These are phyloP conservation scores for Graptemys geographica DNA, from an alignment of 2,797 vertebrate genomes.

Conservation along the genomic window DNA sequence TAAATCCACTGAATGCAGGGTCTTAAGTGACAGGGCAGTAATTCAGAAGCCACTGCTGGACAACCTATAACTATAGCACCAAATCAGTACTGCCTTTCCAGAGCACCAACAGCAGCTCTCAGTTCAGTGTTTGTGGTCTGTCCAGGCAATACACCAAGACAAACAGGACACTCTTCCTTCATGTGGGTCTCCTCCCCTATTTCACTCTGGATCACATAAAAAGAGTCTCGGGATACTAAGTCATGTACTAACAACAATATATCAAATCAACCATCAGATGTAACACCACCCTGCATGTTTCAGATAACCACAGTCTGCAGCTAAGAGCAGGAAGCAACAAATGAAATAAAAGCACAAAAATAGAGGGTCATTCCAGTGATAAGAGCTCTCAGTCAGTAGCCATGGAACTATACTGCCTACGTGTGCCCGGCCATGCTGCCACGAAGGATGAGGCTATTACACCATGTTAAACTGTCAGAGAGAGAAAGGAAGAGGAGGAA, in stretches of 20 bases:
- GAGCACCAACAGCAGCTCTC: rapidly evolving
- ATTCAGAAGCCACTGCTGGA: not conserved
- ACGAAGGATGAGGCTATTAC: slow-evolving; percentile 6
- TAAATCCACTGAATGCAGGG: rapidly evolving
- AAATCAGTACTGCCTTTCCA: not conserved
- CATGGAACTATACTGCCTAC: not conserved
- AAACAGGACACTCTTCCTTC: not conserved
- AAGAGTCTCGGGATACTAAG: rapidly evolving
- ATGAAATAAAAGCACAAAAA: not conserved
- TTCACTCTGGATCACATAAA: not conserved
- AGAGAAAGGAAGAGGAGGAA: not conserved
- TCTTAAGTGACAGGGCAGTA: not conserved
- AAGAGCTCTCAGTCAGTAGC: slow-evolving; percentile 9
- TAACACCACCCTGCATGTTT: not conserved
- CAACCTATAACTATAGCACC: not conserved
- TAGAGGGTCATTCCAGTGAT: slow-evolving; percentile 5
- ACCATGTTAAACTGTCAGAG: not conserved
- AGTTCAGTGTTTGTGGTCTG: not conserved
- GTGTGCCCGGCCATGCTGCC: not conserved
- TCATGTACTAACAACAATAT: rapidly evolving
- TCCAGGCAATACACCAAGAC: rapidly evolving
- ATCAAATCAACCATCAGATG: rapidly evolving
- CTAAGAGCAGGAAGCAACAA: not conserved
- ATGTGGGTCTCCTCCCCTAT: rapidly evolving
- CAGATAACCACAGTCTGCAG: not conserved